Evolutionary conservation across 2,113 vertebrate species (phyloP), one percentile per base, ranked within the genome.

Genomic region (Ellobius talpinus): DNA sequence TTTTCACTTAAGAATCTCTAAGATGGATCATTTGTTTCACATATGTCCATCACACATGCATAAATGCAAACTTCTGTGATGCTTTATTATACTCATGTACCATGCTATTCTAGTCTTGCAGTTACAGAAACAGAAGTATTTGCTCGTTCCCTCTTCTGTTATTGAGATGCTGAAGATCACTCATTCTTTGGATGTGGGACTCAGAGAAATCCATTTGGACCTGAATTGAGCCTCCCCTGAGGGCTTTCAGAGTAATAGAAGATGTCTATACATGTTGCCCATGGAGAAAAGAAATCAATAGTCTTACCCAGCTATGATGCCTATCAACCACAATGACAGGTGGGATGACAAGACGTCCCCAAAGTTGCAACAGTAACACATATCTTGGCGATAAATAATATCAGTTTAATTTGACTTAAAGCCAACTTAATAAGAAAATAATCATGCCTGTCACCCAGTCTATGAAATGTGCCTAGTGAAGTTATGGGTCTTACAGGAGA

Each of bases 111-210:
- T 72, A 52, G 14, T 50, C 8, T 6, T 89, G 0, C 68, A 66
- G 21, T 84, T 19, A 84, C 12, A 91, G 19, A 97, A 86, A 86
- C 77, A 89, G 23, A 66, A 61, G 33, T 33, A 84, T 87, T 61
- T 87, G n/a, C 26, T 86, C 19, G 6, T 85, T 65, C 45, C n/a
- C 23, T 65, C 58, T 84, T 61, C 87, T 89, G 45, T 79, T 73
- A 42, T 61, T 93, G 21, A 2, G 73, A 73, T 19, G 14, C 39
- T 31, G 14, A 45, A 4, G 4, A 29, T 42, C 81, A 24, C 24
- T 31, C 39, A 45, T 31, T 9, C 26, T 19, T 63, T 45, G 58
- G 14, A 63, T 26, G 29, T 31, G 29, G 58, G 39, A 85, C 58
- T 65, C 14, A 85, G 4, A 45, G 58, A 45, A 65, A 29, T 39